Evolutionary conservation across 2,888 invertebrate genomes (phyloP), one percentile per base, ranked within the genome.

Genomic region (Andrena chrysosceles): DNA sequence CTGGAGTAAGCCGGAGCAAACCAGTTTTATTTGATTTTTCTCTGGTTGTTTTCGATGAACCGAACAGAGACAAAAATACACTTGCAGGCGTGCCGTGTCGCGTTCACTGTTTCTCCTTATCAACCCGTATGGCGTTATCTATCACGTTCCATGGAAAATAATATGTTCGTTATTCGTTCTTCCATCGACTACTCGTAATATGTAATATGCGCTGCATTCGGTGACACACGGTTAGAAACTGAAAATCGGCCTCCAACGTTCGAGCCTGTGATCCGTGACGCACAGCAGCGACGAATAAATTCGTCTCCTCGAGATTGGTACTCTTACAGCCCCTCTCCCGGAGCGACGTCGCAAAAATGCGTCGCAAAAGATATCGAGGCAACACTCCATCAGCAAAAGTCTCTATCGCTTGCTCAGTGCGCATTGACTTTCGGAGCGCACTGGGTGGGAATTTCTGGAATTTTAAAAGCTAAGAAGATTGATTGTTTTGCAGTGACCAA

Each of bases 1-100:
- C 79, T 62, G 52, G 79, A 73, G n/a, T 23, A 64, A 66, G 56
- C 85, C 74, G 62, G 85, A 59, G 72, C 31, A 77, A 87, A 85
- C 87, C 87, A 85, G 85, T 87, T 84, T 81, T 59, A 73, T 75
- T 81, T 29, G 74, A 87, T 87, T 84, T 85, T 87, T 87, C 77
- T 29, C 60, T 73, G 63, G 66, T 75, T 63, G 63, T 83, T 87
- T 83, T 81, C 78, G 66, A 83, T 81, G 60, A 69, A 83, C 71
- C 63, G 77, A 67, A 54, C 69, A 76, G 16, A 56, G 76, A 83
- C 59, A 26, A 76, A 81, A 83, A 81, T 81, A 81, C 60, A 2
- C 4, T 6, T 20, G 48, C 10, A 54, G 4, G 6, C 31, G 66
- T n/a, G 64, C 7, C 20, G 23, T 13, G 33, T 49, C 31, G 29